phyloP scores from a whole-genome alignment of 2,888 invertebrate genomes.

The Phlogophora meticulosa region DNA sequence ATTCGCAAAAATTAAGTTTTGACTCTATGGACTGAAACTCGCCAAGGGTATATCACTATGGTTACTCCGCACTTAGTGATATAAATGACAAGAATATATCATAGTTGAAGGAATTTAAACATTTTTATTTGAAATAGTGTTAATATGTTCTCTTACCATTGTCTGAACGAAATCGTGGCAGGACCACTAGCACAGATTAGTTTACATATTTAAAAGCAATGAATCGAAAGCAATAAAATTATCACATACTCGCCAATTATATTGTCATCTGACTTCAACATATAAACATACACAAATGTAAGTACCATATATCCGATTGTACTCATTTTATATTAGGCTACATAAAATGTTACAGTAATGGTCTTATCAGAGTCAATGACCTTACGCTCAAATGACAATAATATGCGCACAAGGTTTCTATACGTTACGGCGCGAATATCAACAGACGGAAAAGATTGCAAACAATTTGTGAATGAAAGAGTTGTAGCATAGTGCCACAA shows the following conservation, averaged over 20 bases:
- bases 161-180: constrained; percentile 9
- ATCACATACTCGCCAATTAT: constrained; percentile 36
- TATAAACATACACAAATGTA: constrained; percentile 10
- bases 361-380: constrained; percentile 60
- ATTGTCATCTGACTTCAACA: constrained; percentile 26
- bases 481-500: background rate
- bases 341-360: constrained; percentile 48
- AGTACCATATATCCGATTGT: constrained; percentile 33
- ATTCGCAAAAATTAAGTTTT: background rate
- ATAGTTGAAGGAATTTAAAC: background rate
- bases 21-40: background rate
- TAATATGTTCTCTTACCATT: background rate
- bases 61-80: background rate
- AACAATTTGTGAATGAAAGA: constrained; percentile 20
- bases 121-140: background rate
- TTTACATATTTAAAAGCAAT: constrained; percentile 15
- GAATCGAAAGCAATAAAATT: constrained; percentile 43
- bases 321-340: constrained; percentile 46
- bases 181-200: constrained; percentile 9
- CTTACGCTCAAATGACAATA: constrained; percentile 57
- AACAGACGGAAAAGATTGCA: constrained; percentile 27
- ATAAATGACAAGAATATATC: background rate
- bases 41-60: no score
- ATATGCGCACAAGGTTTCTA: constrained; percentile 44
- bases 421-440: constrained; percentile 35